A percentile compares a stretch with the other conserved stretches of the same genome.
phyloP scores from a whole-genome alignment of 2,797 vertebrate species.

The Gambusia yucatana region DNA sequence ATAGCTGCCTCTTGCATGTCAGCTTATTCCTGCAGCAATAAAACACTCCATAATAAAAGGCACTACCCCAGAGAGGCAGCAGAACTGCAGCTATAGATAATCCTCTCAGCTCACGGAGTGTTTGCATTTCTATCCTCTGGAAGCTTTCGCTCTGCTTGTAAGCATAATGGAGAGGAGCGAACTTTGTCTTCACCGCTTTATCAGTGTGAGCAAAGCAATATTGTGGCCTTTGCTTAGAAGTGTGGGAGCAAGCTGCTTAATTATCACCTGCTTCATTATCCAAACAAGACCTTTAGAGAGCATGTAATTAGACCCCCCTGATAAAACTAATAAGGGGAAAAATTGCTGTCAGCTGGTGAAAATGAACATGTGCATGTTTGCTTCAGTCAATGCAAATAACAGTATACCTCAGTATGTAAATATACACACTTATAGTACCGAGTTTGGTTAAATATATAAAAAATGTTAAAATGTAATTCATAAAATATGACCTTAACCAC shows the following conservation, averaged over 20 bases:
- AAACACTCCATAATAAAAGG: constrained; percentile 85
- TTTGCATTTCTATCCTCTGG: constrained; percentile 74
- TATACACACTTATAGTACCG: neutral
- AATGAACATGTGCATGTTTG: constrained; percentile 38
- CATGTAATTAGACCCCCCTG: constrained; percentile 58
- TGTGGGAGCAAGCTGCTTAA: constrained; percentile 58
- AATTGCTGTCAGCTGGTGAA: constrained; percentile 28
- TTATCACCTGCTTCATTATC: constrained; percentile 62
- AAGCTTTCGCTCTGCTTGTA: constrained; percentile 56
- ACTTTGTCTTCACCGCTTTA: constrained; percentile 62
- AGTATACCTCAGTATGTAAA: neutral
- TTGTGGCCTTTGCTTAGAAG: constrained; percentile 53
- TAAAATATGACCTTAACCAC: neutral
- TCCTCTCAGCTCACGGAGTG: constrained; percentile 72
- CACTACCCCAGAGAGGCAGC: constrained; percentile 73
- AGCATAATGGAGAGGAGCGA: constrained; percentile 62
- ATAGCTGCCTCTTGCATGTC: constrained; percentile 81
- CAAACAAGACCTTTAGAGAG: constrained; percentile 62
- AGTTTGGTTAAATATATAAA: neutral
- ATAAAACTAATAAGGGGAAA: constrained; percentile 45
- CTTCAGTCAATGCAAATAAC: constrained; percentile 20
- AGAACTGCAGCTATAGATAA: constrained; percentile 78
- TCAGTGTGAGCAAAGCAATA: constrained; percentile 70
- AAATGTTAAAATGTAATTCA: neutral
- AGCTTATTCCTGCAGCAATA: constrained; percentile 81